Percentiles rank a stretch among this genome's conserved stretches.
These are phyloP conservation scores for Leptinotarsa juncta DNA, from an alignment of 2,888 invertebrate genomes.

Conservation along the genomic window DNA sequence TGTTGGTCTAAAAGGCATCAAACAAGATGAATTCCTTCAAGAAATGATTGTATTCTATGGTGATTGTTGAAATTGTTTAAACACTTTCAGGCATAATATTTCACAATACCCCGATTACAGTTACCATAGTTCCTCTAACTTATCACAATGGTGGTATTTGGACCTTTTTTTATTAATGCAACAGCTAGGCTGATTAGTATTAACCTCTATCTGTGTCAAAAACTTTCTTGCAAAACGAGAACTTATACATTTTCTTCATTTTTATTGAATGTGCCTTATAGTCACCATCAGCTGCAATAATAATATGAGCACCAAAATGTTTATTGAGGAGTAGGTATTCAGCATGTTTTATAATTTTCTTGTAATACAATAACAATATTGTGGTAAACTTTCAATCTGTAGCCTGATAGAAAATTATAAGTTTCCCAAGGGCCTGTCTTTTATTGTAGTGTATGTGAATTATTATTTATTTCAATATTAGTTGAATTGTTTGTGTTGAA, in stretches of 20 bases:
- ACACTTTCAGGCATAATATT: too few species aligned
- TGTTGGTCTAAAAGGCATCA: too few species aligned
- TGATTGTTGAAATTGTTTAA: too few species aligned
- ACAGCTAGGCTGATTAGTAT: neutral
- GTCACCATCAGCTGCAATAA: neutral
- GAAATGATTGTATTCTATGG: too few species aligned
- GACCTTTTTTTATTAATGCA: too few species aligned
- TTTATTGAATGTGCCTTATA: slow-evolving; percentile 1
- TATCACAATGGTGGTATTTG: neutral
- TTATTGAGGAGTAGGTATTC: neutral
- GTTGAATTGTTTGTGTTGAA: neutral
- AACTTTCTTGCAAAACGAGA: neutral
- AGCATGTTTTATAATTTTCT: neutral
- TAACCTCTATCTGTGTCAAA: neutral
- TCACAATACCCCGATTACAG: too few species aligned
- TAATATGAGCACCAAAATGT: neutral
- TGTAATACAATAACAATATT: neutral
- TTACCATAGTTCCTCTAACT: too few species aligned
- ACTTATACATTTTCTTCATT: neutral
- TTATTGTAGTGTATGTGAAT: neutral
- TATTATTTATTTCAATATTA: neutral
- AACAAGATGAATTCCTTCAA: too few species aligned
- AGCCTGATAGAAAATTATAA: neutral
- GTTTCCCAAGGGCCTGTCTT: neutral
- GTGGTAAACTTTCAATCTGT: neutral